Base-by-base conservation (phyloP, 2,113 vertebrate species). In the Motacilla alba region DNA sequence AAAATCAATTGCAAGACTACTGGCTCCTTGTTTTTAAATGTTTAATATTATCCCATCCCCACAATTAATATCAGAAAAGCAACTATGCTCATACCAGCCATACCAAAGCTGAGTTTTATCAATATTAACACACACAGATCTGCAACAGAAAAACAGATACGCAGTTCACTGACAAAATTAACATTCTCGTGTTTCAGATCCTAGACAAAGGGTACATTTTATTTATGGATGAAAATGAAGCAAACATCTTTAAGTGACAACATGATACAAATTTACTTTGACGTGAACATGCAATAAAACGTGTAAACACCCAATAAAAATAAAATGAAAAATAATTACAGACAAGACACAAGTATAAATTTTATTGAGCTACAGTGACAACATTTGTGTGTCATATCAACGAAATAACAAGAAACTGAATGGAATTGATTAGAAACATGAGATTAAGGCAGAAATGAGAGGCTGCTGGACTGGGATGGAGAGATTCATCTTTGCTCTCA, bases 11-110 rank as follows among this genome's bases (percentile, higher is more conserved):
- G 80, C 83, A 62, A 89, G 93, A 95, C 83, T 81, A 63, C 92
- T 92, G 95, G 88, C 94, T 94, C 93, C 94, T 87, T 56, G 52
- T 90, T 78, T 95, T 72, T 94, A 95, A 96, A 93, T 95, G 88
- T 95, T 97, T 96, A 93, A 93, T 94, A 95, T 78, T 72, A 90
- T 79, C 64, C 56, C 64, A 82, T 73, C 80, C 53, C 73, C 90
- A 87, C 69, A 95, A 96, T 92, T 90, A 87, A 50, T 60, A 94
- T 53, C 21, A 94, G 90, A 87, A 70, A 59, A 94, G 85, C 62
- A 92, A 20, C 87, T 47, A 20, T 17, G 52, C 60, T 86, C 93
- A 75, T 87, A 81, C 55, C 94, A 97, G 82, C 86, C 87, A 86
- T 75, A 74, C 60, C 94, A 11, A 87, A 81, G 79, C 7, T 75